Conservation (phyloP, 64 coral and sea anemone genomes). For the Dendronephthya gigantea region DNA sequence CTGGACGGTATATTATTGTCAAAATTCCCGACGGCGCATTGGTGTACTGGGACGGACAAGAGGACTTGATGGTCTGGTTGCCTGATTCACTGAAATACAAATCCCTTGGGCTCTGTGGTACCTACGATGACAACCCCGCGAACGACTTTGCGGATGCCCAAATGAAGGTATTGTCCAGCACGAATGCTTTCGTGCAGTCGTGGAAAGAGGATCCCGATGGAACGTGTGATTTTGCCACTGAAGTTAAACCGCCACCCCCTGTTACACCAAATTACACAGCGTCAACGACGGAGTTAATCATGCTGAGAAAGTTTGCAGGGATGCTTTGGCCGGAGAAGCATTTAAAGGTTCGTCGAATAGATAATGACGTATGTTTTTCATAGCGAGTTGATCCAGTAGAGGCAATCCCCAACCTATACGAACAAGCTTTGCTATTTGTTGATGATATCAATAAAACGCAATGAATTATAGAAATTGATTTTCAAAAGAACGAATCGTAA, state of each 20-base stretch:
- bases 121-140: conserved; percentile 49
- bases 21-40: conserved; percentile 47
- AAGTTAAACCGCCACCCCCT: background rate
- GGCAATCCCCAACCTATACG: no score
- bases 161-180: background rate
- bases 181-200: conserved; percentile 31
- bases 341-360: background rate
- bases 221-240: background rate
- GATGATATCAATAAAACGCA: no score
- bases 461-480: no score
- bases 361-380: no score
- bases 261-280: conserved; percentile 20
- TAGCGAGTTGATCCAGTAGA: no score
- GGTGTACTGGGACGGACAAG: conserved; percentile 55
- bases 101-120: conserved; percentile 62
- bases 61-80: conserved; percentile 55
- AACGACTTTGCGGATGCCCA: conserved; percentile 59
- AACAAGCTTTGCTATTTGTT: no score
- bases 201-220: conserved; percentile 37
- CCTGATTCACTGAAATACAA: conserved; percentile 46
- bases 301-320: background rate
- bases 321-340: background rate
- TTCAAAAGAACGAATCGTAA: no score
- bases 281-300: background rate
- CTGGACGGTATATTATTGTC: conserved; percentile 60